These are phyloP conservation scores for Drosophila pseudotakahashii DNA, from an alignment of 2,888 invertebrate species.

Conservation along the genomic window DNA sequence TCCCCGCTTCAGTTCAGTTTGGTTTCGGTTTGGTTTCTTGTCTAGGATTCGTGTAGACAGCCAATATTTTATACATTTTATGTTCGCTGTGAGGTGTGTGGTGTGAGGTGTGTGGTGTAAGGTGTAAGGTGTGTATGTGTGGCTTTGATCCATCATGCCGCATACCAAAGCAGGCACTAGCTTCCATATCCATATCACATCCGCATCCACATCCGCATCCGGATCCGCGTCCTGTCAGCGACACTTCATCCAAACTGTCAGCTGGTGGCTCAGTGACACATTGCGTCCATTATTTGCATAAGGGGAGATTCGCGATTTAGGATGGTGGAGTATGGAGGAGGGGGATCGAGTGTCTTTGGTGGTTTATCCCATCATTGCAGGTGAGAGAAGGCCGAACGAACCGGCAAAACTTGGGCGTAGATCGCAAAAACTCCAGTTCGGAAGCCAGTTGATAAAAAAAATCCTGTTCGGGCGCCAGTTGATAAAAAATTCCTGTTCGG, in stretches of 20 bases:
- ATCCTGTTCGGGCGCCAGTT: neutral
- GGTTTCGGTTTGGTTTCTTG: constrained; percentile 29
- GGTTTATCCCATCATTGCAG: constrained; percentile 65
- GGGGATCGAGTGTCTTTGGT: constrained; percentile 44
- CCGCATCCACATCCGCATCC: constrained; percentile 3
- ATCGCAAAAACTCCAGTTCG: neutral
- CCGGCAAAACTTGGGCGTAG: neutral
- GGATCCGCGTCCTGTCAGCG: constrained; percentile 56
- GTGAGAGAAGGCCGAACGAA: neutral
- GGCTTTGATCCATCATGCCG: constrained; percentile 49
- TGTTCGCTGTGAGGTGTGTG: constrained; percentile 30
- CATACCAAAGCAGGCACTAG: constrained; percentile 6
- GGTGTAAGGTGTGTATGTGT: constrained; percentile 6
- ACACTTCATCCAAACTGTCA: constrained; percentile 74
- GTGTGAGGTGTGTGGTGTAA: constrained; percentile 9
- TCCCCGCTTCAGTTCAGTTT: constrained; percentile 38
- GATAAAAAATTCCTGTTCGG: neutral
- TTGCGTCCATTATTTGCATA: constrained; percentile 80
- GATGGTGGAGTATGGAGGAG: neutral
- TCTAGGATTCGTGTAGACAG: constrained; percentile 49
- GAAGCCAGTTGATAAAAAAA: neutral
- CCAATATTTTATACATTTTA: constrained; percentile 78
- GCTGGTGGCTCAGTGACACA: constrained; percentile 64
- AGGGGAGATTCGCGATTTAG: neutral
- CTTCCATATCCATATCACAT: constrained; percentile 1